Evolutionary conservation across 2,113 vertebrate species (phyloP).

Genomic region (Brienomyrus brachyistius): DNA sequence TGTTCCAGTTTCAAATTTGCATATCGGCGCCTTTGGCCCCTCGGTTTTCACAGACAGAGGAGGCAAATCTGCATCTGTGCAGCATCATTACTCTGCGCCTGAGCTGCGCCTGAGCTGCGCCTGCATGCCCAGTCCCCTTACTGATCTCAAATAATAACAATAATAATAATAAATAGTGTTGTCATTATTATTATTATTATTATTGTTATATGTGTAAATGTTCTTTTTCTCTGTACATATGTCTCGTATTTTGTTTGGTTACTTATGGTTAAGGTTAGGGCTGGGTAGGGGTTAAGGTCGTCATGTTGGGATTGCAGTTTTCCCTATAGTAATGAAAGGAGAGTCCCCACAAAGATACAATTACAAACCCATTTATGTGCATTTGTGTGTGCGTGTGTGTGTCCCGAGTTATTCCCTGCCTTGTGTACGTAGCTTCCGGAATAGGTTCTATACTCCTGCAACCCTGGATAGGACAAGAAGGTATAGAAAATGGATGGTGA

Average conservation of each 20-base stretch:
- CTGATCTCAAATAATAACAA: background rate
- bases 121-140: background rate
- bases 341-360: background rate
- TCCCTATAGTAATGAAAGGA: background rate
- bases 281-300: background rate
- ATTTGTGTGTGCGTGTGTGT: no score
- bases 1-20: slow-evolving; percentile 12
- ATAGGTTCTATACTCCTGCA: background rate
- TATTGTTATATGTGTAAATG: background rate
- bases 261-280: background rate
- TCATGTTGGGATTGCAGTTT: background rate
- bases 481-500: background rate
- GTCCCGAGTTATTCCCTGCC: background rate
- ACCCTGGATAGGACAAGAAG: background rate
- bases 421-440: background rate
- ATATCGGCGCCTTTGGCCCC: slow-evolving; percentile 19
- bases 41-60: slow-evolving; percentile 8
- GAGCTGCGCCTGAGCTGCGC: background rate
- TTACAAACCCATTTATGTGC: no score
- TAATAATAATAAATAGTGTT: background rate
- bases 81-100: background rate
- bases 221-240: no score
- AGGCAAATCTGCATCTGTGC: slow-evolving; percentile 13
- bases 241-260: background rate
- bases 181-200: no score